Base-by-base conservation (phyloP, 2,797 vertebrate genomes). In the Periophthalmus magnuspinnatus region DNA sequence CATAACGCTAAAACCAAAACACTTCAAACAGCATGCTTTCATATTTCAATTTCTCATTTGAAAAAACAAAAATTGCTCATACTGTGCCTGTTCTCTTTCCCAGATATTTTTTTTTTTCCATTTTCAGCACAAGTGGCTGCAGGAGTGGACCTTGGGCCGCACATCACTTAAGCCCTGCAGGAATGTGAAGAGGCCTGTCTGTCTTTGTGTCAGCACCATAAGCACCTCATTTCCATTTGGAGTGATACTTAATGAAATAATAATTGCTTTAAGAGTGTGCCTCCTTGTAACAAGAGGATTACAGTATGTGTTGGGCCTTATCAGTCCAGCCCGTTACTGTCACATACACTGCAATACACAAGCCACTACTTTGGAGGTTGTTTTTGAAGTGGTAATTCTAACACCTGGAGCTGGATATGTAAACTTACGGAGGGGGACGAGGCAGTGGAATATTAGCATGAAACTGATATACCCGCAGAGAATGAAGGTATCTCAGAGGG, bases 321-420 rank as follows among this genome's bases (percentile, higher is more conserved):
- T 71, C 72, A 76, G 74, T 84, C 67, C 68, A 69, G 76, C 69
- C 72, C 71, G 63, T 82, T 77, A 73, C 60, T 87, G 82, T 65
- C 72, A 69, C 77, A 72, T 66, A 62, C 52, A 75, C 76, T 71
- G 68, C 58, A 22, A 38, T 81, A 84, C 81, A 74, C 22, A 79
- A 88, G 66, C 69, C 58, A 65, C 17, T 65, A 45, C 72, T 79
- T 73, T 77, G 70, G 74, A 63, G 55, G 10, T 64, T 48, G 65
- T 70, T 79, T 83, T 81, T 87, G 80, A 85, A 87, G 81, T 87
- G 83, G 71, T 84, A 83, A 89, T 86, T 83, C 74, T 57, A 36
- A 66, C 22, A 16, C 71, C 66, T 77, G 71, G 78, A 71, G 62
- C 41, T 68, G 60, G 50, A 81, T 4, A 24, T 59, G 69, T 73